These are phyloP conservation scores for Melanotaenia nigrans DNA, from an alignment of 2,797 vertebrate genomes.

Conservation along the genomic window DNA sequence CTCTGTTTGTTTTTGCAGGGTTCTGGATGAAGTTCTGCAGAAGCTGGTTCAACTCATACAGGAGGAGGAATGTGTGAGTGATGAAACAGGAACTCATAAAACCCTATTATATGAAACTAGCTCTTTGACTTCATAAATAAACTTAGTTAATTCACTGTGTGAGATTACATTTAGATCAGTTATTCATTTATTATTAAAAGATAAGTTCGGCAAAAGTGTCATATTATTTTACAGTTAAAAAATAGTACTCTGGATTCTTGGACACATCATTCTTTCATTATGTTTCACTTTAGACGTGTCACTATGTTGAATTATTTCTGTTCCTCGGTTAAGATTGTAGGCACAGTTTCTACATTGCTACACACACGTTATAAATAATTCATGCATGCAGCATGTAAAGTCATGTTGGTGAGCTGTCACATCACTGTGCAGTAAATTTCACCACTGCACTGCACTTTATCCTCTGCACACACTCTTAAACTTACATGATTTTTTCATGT, in stretches of 20 bases:
- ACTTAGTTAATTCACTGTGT: not conserved
- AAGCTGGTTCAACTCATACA: slow-evolving; percentile 91
- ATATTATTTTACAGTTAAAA: slow-evolving; percentile 3
- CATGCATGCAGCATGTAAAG: slow-evolving; percentile 56
- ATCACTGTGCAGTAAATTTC: slow-evolving; percentile 33
- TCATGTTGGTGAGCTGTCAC: slow-evolving; percentile 31
- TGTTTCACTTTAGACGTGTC: slow-evolving; percentile 35
- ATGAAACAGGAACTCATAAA: slow-evolving; percentile 1
- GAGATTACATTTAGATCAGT: not conserved
- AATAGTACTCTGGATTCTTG: slow-evolving; percentile 3
- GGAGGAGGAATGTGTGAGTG: slow-evolving; percentile 93
- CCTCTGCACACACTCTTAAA: slow-evolving; percentile 1
- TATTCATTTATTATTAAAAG: slow-evolving; percentile 3
- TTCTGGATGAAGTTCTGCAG: slow-evolving; percentile 90
- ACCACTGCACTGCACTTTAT: slow-evolving; percentile 20
- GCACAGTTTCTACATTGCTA: slow-evolving; percentile 46
- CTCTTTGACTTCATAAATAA: not conserved
- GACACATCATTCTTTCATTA: slow-evolving; percentile 38
- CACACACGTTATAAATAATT: slow-evolving; percentile 67
- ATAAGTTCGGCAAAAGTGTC: not conserved
- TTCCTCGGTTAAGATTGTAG: slow-evolving; percentile 27
- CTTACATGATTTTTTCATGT: not conserved
- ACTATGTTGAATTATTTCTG: slow-evolving; percentile 64
- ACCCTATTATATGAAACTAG: not conserved
- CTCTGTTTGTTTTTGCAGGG: slow-evolving; percentile 76